These are phyloP conservation scores for Tenthredo distinguenda DNA, from an alignment of 2,888 invertebrate genomes.

Conservation along the genomic window DNA sequence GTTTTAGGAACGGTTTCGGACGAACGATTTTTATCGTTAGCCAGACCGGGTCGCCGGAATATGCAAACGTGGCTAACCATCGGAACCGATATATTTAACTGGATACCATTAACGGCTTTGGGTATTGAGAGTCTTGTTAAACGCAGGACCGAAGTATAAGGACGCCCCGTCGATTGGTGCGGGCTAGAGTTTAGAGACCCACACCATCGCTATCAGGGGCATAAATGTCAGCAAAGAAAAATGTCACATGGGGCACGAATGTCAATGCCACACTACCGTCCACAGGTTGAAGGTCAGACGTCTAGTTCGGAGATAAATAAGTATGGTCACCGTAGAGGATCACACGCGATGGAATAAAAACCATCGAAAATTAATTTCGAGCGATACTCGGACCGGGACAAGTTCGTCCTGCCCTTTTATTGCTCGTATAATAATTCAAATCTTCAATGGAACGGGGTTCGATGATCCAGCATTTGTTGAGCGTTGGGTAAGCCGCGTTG, in stretches of 20 bases:
- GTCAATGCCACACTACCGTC: constrained; percentile 5
- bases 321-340: not conserved
- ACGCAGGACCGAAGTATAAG: not conserved
- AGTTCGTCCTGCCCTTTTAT: not conserved
- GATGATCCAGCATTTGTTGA: not conserved
- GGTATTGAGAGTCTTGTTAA: constrained; percentile 32
- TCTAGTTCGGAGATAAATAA: constrained; percentile 27
- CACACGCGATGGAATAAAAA: not conserved
- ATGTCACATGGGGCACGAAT: constrained; percentile 52
- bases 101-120: constrained; percentile 32
- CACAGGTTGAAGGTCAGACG: constrained; percentile 52
- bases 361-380: not conserved
- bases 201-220: constrained; percentile 8
- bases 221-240: constrained; percentile 53
- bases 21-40: constrained; percentile 28
- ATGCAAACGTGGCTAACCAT: constrained; percentile 49
- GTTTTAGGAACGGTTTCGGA: constrained; percentile 41
- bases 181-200: not conserved
- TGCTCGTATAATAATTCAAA: not conserved
- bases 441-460: not conserved
- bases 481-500: not conserved
- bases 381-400: not conserved
- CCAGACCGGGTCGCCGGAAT: constrained; percentile 31
- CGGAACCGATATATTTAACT: constrained; percentile 46
- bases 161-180: constrained; percentile 45